Percentiles rank a stretch among this genome's conserved stretches.
These are phyloP conservation scores for Siniperca obscura DNA, from an alignment of 2,797 vertebrate species.

Conservation along the genomic window DNA sequence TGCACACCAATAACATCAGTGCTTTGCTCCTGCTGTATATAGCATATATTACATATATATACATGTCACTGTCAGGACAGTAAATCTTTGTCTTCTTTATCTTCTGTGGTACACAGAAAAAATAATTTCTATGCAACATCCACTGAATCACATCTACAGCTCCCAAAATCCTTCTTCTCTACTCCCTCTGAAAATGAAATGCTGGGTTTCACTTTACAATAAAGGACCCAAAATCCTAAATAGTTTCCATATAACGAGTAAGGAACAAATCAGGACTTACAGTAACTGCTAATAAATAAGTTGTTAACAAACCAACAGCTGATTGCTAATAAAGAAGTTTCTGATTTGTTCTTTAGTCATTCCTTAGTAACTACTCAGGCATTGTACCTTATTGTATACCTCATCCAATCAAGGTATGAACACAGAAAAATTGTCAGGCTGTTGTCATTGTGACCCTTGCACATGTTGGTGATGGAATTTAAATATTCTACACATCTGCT, in stretches of 20 bases:
- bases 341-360: background rate
- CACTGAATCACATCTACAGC: background rate
- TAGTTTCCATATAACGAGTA: background rate
- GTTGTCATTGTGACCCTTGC: background rate
- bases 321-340: background rate
- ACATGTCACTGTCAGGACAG: conserved; percentile 1
- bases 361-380: background rate
- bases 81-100: background rate
- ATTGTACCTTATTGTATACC: no score
- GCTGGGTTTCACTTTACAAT: background rate
- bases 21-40: background rate
- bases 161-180: background rate
- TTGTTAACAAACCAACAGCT: background rate
- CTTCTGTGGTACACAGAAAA: background rate
- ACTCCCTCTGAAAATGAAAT: background rate
- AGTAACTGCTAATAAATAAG: background rate
- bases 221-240: background rate
- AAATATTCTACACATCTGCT: background rate
- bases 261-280: no score
- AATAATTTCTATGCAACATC: conserved; percentile 11
- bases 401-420: background rate
- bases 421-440: background rate
- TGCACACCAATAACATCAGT: conserved; percentile 1
- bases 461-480: background rate
- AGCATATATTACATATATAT: background rate